Conservation (phyloP, 1,140 invertebrate genomes). For the Drosophila chauvacae region DNA sequence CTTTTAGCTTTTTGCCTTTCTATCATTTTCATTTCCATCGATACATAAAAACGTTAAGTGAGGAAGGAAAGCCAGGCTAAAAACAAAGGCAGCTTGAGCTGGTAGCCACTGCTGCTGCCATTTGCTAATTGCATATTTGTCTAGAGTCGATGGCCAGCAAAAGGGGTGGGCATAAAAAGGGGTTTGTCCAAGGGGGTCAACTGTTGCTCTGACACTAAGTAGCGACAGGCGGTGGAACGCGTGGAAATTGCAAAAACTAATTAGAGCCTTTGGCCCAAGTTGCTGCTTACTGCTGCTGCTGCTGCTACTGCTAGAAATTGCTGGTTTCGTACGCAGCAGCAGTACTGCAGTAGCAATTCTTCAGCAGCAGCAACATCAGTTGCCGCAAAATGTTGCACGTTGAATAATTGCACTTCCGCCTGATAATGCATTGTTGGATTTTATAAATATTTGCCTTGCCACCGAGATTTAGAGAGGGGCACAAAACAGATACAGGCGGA, state of each 20-base stretch:
- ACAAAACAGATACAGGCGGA: constrained; percentile 11
- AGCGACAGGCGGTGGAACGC: constrained; percentile 70
- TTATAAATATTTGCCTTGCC: constrained; percentile 80
- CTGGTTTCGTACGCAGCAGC: constrained; percentile 71
- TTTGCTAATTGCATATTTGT: constrained; percentile 78
- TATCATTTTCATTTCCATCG: constrained; percentile 75
- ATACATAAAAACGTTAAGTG: constrained; percentile 39
- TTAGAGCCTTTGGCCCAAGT: constrained; percentile 76
- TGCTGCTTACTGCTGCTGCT: constrained; percentile 32
- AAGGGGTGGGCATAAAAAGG: constrained; percentile 32
- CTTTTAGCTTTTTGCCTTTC: constrained; percentile 43
- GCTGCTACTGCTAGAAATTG: constrained; percentile 64
- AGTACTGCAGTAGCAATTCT: constrained; percentile 18
- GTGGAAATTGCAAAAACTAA: constrained; percentile 82
- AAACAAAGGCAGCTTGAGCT: constrained; percentile 30
- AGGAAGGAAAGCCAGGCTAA: constrained; percentile 32
- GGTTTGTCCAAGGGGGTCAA: constrained; percentile 48
- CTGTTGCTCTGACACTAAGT: constrained; percentile 75
- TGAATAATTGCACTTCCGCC: constrained; percentile 83
- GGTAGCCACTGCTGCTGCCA: constrained; percentile 39
- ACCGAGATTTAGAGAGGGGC: constrained; percentile 4
- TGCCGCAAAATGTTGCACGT: constrained; percentile 81
- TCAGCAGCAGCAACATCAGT: constrained; percentile 48
- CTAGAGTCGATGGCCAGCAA: constrained; percentile 44
- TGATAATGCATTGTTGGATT: constrained; percentile 83